Evolutionary conservation across 2,888 invertebrate species (phyloP), one percentile per base, ranked within the genome.

Genomic region (Caenorhabditis sp.): DNA sequence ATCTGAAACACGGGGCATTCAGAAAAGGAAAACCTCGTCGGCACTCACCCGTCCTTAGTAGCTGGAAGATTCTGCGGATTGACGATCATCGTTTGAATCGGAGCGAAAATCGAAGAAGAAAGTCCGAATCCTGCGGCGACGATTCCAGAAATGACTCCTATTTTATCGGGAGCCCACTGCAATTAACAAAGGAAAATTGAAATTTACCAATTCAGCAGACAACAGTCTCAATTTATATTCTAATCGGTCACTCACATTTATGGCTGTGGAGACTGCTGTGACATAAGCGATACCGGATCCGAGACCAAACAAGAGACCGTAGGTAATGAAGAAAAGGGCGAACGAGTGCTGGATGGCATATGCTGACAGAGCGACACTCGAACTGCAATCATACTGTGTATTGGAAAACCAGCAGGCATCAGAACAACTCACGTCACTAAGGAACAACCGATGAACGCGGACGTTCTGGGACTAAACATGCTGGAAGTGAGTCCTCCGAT

Each of bases 201-300:
- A n/a, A n/a, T n/a, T n/a, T n/a, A n/a, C n/a, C n/a, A n/a, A n/a
- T n/a, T n/a, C n/a, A n/a, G n/a, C n/a, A n/a, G n/a, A n/a, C n/a
- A n/a, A n/a, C n/a, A n/a, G n/a, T n/a, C n/a, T n/a, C n/a, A n/a
- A n/a, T n/a, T n/a, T n/a, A n/a, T n/a, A n/a, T n/a, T n/a, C n/a
- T n/a, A n/a, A n/a, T n/a, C n/a, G 80, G 24, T 18, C 26, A 80
- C 83, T 56, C 22, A 88, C 88, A 72, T 91, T 91, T 26, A 91
- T 91, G 37, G 89, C 91, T 20, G 86, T 85, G 5, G 89, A 78
- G 0, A 91, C 91, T 3, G 91, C 89, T 11, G 89, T 87, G 8
- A 91, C 91, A 65, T 91, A 91, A n/a, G 89, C 91, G 28, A 91
- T 90, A 24, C 90, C 91, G 51, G 89, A 88, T 55, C 91, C 91